Conservation (phyloP, 2,797 vertebrate species). For the Tokudaia tokunoshimensis region DNA sequence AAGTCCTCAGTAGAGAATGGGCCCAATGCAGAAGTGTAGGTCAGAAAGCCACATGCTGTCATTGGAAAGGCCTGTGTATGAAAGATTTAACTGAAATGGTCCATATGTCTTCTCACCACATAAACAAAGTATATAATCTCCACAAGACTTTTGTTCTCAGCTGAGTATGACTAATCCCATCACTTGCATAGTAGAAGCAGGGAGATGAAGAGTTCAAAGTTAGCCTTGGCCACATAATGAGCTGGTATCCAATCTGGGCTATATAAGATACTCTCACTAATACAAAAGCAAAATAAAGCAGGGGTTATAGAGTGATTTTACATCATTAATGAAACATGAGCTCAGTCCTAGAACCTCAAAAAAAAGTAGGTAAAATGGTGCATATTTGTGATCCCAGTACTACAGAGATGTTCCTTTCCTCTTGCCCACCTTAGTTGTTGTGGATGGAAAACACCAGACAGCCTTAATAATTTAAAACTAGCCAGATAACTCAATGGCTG, state of each 20-base stretch:
- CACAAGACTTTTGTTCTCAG: neutral
- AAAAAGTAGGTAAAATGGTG: neutral
- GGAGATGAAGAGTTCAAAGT: neutral
- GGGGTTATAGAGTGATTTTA: neutral
- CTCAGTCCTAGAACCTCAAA: neutral
- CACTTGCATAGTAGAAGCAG: neutral
- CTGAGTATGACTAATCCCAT: neutral
- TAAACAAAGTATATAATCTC: neutral
- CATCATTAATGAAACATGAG: neutral
- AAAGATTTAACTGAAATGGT: neutral
- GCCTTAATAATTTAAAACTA: no score
- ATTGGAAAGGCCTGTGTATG: neutral
- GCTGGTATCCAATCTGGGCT: neutral
- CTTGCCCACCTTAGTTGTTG: no score
- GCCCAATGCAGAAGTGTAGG: neutral
- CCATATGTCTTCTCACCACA: neutral
- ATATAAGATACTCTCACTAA: neutral
- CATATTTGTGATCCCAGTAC: neutral
- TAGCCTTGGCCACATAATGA: neutral
- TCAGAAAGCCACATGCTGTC: neutral
- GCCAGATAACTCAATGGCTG: no score
- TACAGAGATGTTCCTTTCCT: neutral
- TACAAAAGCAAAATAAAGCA: neutral
- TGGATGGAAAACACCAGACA: no score
- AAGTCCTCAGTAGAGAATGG: constrained; percentile 14